Evolutionary conservation across 2,888 invertebrate genomes (phyloP).

Genomic region (Ennomos fuscantarius): DNA sequence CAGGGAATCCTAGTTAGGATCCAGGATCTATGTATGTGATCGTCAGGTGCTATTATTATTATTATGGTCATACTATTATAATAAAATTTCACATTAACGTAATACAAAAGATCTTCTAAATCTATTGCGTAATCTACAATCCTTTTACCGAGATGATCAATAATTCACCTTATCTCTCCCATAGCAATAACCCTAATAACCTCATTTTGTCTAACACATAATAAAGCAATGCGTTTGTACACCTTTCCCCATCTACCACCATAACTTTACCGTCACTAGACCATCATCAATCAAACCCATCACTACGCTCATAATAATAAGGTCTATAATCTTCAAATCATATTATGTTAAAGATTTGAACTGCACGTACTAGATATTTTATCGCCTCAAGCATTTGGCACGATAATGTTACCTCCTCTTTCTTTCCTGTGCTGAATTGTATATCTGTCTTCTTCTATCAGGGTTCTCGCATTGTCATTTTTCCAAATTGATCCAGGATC

Average conservation of each 20-base stretch:
- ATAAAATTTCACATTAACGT: too few relatives aligned
- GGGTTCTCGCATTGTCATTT: conserved; percentile 74
- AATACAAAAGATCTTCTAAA: too few relatives aligned
- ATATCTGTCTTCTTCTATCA: conserved; percentile 48
- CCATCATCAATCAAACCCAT: conserved; percentile 22
- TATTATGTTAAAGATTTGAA: conserved; percentile 36
- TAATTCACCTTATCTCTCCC: conserved; percentile 25
- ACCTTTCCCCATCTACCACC: conserved; percentile 45
- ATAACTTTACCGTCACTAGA: conserved; percentile 37
- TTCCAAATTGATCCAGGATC: conserved; percentile 77
- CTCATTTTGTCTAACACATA: conserved; percentile 73
- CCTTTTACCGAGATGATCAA: not conserved
- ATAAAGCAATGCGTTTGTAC: conserved; percentile 67
- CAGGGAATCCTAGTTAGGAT: too few relatives aligned
- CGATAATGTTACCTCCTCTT: conserved; percentile 48
- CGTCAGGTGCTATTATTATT: too few relatives aligned
- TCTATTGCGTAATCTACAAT: too few relatives aligned
- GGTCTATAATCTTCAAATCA: conserved; percentile 21
- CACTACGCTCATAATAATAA: conserved; percentile 49
- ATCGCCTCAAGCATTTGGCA: conserved; percentile 66
- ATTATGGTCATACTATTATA: too few relatives aligned
- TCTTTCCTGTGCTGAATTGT: conserved; percentile 38
- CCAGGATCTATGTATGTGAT: too few relatives aligned
- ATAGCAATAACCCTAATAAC: conserved; percentile 64
- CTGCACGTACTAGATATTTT: conserved; percentile 57